Evolutionary conservation across 2,797 vertebrate genomes (phyloP).

Genomic region (Hybognathus amarus): DNA sequence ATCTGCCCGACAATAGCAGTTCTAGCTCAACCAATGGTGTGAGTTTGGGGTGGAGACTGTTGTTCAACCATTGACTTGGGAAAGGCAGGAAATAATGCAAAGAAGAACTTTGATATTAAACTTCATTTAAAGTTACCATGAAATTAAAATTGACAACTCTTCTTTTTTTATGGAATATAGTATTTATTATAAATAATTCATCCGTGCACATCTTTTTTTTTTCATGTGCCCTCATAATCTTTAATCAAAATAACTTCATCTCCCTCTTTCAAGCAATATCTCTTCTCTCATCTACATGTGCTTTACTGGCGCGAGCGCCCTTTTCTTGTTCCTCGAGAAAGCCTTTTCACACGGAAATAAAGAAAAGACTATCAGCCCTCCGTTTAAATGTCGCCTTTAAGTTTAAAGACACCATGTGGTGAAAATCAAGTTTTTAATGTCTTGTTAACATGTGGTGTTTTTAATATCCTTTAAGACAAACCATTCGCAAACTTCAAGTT

Average conservation of each 20-base stretch:
- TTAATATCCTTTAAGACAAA: neutral
- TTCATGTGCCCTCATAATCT: neutral
- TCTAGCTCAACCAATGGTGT: neutral
- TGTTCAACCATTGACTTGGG: neutral
- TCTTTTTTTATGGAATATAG: neutral
- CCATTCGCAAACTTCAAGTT: too few relatives aligned
- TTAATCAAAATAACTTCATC: neutral
- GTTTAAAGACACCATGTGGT: too few relatives aligned
- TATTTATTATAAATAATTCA: neutral
- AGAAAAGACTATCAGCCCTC: neutral
- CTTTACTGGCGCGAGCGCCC: neutral
- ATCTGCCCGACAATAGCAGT: neutral
- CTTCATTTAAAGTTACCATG: neutral
- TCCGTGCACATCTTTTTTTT: neutral
- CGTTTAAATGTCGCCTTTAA: neutral
- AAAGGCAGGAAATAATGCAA: neutral
- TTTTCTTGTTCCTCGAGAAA: neutral
- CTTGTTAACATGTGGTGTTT: too few relatives aligned
- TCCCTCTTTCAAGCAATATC: neutral
- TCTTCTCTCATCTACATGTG: neutral
- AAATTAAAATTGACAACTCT: neutral
- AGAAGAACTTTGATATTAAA: neutral
- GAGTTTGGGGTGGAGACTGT: neutral
- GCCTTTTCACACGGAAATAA: neutral
- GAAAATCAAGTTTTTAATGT: too few relatives aligned